These are phyloP conservation scores for Sinodicranocentrus sp. DNA, from an alignment of 2,888 invertebrate genomes.

Conservation along the genomic window DNA sequence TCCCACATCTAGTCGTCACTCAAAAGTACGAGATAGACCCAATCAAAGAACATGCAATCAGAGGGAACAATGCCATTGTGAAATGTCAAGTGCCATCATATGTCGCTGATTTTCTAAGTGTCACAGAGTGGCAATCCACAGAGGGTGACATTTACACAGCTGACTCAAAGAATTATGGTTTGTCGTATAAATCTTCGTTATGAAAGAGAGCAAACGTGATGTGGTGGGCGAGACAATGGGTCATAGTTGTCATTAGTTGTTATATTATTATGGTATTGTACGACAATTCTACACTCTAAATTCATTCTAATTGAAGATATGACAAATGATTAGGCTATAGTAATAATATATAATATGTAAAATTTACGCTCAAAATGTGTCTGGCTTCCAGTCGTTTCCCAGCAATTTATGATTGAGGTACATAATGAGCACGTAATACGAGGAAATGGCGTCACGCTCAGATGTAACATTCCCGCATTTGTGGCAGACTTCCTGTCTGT, in stretches of 20 bases:
- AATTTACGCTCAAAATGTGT: too few relatives aligned
- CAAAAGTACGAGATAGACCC: slow-evolving; percentile 91
- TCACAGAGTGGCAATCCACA: slow-evolving; percentile 79
- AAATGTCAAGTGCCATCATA: slow-evolving; percentile 95
- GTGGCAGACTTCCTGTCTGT: slow-evolving; percentile 92
- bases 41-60: slow-evolving; percentile 93
- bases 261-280: too few relatives aligned
- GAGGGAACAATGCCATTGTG: slow-evolving; percentile 89
- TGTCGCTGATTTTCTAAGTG: slow-evolving; percentile 93
- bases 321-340: too few relatives aligned
- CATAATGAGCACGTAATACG: slow-evolving; percentile 94
- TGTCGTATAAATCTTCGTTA: too few relatives aligned
- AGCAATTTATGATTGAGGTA: slow-evolving; percentile 93
- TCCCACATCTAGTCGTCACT: slow-evolving; percentile 84
- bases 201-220: slow-evolving; percentile 56
- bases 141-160: slow-evolving; percentile 73
- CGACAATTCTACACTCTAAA: too few relatives aligned
- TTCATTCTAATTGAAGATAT: too few relatives aligned
- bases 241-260: slow-evolving; percentile 26
- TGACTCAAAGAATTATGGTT: slow-evolving; percentile 73
- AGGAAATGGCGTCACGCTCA: slow-evolving; percentile 91
- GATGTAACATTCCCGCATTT: slow-evolving; percentile 94
- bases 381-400: slow-evolving; percentile 88
- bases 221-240: slow-evolving; percentile 52
- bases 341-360: too few relatives aligned